Base-by-base conservation (phyloP, 2,113 vertebrate genomes). In the Suncus etruscus region DNA sequence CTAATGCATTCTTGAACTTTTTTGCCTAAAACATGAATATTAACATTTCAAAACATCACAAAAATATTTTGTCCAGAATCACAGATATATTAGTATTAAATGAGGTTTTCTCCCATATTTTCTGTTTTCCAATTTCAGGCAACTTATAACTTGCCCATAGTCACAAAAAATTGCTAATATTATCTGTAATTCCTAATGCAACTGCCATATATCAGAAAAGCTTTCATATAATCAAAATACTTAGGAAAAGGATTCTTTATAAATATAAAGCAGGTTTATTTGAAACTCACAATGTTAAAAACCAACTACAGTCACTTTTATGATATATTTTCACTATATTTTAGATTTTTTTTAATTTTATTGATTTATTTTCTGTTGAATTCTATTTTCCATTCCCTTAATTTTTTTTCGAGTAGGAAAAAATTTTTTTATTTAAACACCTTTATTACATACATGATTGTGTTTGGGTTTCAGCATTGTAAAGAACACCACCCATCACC, bases 281-380 rank as follows among this genome's bases (percentile, higher is more conserved):
- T 81, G 45, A 90, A 75, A 77, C 74, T 87, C 20, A 91, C 12
- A 92, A 54, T 92, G 25, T 58, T 54, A 82, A 51, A 86, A 79
- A 63, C n/a, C 12, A 86, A 90, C 20, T 39, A 83, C 51, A 31
- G 8, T 79, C 16, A 77, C 4, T 92, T 79, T 48, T 82, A 77
- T 86, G 32, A 39, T 51, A 70, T 1, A 50, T 39, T 39, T 39
- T 39, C 39, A 39, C 39, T 39, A 39, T 39, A 39, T 39, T 39
- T 39, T 39, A 39, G 39, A 39, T 39, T 39, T 39, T 39, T 39
- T n/a, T n/a, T n/a, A n/a, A n/a, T n/a, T n/a, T n/a, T n/a, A n/a
- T n/a, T n/a, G n/a, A n/a, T n/a, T n/a, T n/a, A n/a, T n/a, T n/a
- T n/a, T n/a, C n/a, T n/a, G n/a, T n/a, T n/a, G n/a, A n/a, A n/a